Conservation (phyloP, 2,888 invertebrate species). For the Nebria brevicollis region DNA sequence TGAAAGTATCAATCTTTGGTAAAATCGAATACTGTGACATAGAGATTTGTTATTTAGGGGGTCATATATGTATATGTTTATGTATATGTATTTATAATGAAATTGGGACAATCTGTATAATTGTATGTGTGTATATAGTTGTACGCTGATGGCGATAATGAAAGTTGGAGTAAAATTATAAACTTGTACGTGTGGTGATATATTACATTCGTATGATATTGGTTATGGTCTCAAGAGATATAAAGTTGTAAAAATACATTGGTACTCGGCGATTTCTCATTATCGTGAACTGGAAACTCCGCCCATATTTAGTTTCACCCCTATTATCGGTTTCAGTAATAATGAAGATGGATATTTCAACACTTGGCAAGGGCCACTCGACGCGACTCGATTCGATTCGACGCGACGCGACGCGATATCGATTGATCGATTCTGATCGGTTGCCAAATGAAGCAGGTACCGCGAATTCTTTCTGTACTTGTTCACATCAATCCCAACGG, state of each 20-base stretch:
- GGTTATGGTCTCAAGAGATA: slow-evolving; percentile 1
- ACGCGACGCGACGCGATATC: slow-evolving; percentile 21
- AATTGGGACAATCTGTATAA: background rate
- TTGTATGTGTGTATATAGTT: background rate
- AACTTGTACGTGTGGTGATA: background rate
- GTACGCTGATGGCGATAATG: background rate
- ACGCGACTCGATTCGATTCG: background rate
- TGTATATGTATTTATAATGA: background rate
- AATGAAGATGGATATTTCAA: slow-evolving; percentile 43
- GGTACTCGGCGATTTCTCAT: slow-evolving; percentile 22
- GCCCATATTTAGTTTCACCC: slow-evolving; percentile 14
- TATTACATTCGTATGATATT: background rate
- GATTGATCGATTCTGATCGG: slow-evolving; percentile 35
- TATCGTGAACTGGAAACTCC: slow-evolving; percentile 9
- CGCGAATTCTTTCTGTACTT: background rate
- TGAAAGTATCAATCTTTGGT: too few relatives aligned
- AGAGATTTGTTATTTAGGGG: too few relatives aligned
- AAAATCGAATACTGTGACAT: too few relatives aligned
- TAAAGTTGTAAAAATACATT: slow-evolving; percentile 16
- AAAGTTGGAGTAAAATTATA: background rate
- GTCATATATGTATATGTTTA: too few relatives aligned
- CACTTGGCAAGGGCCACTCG: slow-evolving; percentile 24
- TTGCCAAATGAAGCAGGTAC: slow-evolving; percentile 26
- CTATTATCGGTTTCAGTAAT: slow-evolving; percentile 11
- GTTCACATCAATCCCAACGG: slow-evolving; percentile 16